These are phyloP conservation scores for Entomyzon cyanotis DNA, from an alignment of 2,113 vertebrate genomes.

Conservation along the genomic window DNA sequence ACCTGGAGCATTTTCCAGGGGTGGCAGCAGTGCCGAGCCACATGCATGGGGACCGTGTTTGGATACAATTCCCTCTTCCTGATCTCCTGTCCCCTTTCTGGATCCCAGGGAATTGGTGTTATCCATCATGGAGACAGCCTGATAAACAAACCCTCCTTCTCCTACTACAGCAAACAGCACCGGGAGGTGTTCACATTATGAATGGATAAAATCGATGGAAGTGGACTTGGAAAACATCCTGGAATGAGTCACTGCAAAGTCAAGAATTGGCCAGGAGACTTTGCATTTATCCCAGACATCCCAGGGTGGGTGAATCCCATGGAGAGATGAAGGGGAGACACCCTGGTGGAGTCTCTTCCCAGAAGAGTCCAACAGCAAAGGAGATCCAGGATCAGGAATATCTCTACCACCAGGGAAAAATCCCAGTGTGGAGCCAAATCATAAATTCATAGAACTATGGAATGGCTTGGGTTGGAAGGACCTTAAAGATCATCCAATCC, in stretches of 20 bases:
- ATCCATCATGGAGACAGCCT: neutral
- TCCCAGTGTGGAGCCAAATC: fast-evolving
- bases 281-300: neutral
- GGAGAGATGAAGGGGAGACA: neutral
- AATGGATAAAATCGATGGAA: neutral
- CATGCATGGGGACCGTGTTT: fast-evolving
- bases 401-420: neutral
- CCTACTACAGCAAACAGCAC: neutral
- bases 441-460: too few species aligned
- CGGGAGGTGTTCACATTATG: fast-evolving
- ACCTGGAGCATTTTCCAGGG: neutral
- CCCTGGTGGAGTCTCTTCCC: fast-evolving
- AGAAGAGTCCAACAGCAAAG: fast-evolving
- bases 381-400: fast-evolving
- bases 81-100: neutral
- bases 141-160: neutral
- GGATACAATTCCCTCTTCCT: fast-evolving
- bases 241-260: neutral
- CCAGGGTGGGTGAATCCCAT: fast-evolving
- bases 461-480: neutral
- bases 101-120: neutral
- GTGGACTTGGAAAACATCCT: neutral
- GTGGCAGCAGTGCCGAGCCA: fast-evolving
- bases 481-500: fast-evolving
- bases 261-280: neutral